Percentiles rank a stretch among this genome's conserved stretches.
phyloP scores from a whole-genome alignment of 2,797 vertebrate species.

The Lutjanus campechanus region DNA sequence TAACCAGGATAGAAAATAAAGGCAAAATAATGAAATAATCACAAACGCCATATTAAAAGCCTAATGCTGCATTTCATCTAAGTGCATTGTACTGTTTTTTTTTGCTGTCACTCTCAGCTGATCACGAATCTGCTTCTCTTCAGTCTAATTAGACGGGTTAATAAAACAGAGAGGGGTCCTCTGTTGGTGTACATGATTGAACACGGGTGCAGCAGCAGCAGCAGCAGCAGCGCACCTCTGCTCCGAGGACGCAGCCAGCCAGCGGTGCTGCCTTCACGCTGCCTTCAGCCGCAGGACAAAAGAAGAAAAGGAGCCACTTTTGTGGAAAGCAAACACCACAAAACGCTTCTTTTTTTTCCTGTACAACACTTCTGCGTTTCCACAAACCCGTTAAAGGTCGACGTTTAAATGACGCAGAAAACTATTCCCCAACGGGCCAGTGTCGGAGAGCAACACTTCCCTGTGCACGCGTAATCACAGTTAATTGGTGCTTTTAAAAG shows the following conservation, averaged over 20 bases:
- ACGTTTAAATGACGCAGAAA: conserved; percentile 85
- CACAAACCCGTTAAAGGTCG: conserved; percentile 79
- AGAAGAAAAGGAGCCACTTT: conserved; percentile 60
- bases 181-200: conserved; percentile 15
- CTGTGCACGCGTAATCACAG: conserved; percentile 81
- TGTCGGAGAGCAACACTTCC: conserved; percentile 76
- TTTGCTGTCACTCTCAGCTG: conserved; percentile 18
- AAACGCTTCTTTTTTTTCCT: conserved; percentile 64
- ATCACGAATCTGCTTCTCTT: conserved; percentile 17
- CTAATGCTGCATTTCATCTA: neutral
- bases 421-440: conserved; percentile 76
- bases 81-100: neutral
- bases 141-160: conserved; percentile 47
- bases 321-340: conserved; percentile 70
- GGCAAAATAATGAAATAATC: neutral
- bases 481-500: conserved; percentile 82
- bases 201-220: conserved; percentile 23
- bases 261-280: conserved; percentile 57
- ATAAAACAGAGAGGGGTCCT: conserved; percentile 41
- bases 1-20: neutral
- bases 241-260: conserved; percentile 62
- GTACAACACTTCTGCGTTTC: conserved; percentile 67
- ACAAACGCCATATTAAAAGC: neutral
- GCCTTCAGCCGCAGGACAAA: conserved; percentile 50
- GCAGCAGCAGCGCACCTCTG: conserved; percentile 58